Conservation (phyloP, 53 echinoderm and acorn worm species). For the Stichopus horrens region DNA sequence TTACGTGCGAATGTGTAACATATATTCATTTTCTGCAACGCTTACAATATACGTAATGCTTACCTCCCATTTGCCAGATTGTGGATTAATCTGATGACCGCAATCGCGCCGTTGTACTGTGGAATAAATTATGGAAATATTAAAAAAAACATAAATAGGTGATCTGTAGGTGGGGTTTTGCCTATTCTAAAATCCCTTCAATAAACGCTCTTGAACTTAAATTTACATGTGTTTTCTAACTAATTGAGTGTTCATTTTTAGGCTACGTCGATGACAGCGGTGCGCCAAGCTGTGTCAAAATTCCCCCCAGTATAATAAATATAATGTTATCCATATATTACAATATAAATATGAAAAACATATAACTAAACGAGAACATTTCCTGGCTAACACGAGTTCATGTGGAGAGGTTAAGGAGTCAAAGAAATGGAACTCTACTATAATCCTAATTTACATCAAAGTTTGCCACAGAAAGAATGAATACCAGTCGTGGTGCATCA, state of each 20-base stretch:
- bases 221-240: not conserved
- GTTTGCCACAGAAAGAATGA: slow-evolving; percentile 16
- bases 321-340: not conserved
- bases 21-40: not conserved
- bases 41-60: slow-evolving; percentile 3
- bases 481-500: slow-evolving; percentile 20
- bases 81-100: slow-evolving; percentile 32
- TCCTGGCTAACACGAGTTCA: too few species aligned
- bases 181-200: slow-evolving; percentile 9
- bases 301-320: slow-evolving; percentile 11
- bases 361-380: too few species aligned
- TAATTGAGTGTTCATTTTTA: not conserved
- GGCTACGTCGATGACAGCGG: not conserved
- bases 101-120: slow-evolving; percentile 14
- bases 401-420: too few species aligned
- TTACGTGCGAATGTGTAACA: slow-evolving; percentile 24
- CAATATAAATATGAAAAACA: slow-evolving; percentile 1
- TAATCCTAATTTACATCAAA: slow-evolving; percentile 3
- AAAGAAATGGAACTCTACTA: not conserved
- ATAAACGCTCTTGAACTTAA: not conserved
- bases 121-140: not conserved
- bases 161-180: not conserved
- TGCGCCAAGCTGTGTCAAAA: slow-evolving; percentile 32
- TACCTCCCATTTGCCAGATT: slow-evolving; percentile 29
- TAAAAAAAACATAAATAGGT: slow-evolving; percentile 3